Conservation (phyloP, 2,797 vertebrate species). For the Atherinosoma microstoma region DNA sequence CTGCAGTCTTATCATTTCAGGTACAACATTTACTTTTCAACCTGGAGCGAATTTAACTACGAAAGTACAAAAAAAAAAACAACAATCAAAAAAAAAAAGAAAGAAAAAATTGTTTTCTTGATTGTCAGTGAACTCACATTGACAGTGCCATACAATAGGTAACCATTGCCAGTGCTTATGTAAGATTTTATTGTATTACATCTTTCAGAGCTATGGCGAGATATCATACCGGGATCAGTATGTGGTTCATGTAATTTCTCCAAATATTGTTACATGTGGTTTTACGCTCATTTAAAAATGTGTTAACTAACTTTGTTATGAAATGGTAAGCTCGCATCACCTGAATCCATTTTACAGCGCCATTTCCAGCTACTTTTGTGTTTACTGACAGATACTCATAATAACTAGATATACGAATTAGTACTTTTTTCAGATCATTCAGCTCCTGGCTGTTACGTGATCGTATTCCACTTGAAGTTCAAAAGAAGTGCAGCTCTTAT, state of each 20-base stretch:
- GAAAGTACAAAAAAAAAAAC: constrained; percentile 36
- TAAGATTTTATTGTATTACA: constrained; percentile 45
- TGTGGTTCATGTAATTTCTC: constrained; percentile 37
- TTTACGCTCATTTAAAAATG: constrained; percentile 51
- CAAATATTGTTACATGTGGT: constrained; percentile 53
- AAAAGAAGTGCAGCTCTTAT: constrained; percentile 30
- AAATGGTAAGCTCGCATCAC: constrained; percentile 48
- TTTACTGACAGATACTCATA: constrained; percentile 40
- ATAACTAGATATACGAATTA: constrained; percentile 13
- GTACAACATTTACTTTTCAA: constrained; percentile 65
- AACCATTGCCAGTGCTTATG: constrained; percentile 52
- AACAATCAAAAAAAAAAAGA: constrained; percentile 14
- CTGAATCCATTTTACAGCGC: constrained; percentile 20
- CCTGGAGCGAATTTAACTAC: constrained; percentile 53
- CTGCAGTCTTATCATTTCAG: constrained; percentile 64
- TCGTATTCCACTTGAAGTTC: constrained; percentile 21
- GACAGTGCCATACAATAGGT: constrained; percentile 71
- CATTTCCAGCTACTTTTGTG: constrained; percentile 32
- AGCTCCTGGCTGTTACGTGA: not conserved
- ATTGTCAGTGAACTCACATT: constrained; percentile 58
- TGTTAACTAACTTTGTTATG: constrained; percentile 44
- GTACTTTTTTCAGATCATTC: constrained; percentile 22
- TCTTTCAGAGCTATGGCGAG: constrained; percentile 47
- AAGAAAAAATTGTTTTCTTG: constrained; percentile 49
- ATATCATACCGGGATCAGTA: constrained; percentile 48